phyloP scores from a whole-genome alignment of 2,113 vertebrate genomes.

The Platichthys stellatus region DNA sequence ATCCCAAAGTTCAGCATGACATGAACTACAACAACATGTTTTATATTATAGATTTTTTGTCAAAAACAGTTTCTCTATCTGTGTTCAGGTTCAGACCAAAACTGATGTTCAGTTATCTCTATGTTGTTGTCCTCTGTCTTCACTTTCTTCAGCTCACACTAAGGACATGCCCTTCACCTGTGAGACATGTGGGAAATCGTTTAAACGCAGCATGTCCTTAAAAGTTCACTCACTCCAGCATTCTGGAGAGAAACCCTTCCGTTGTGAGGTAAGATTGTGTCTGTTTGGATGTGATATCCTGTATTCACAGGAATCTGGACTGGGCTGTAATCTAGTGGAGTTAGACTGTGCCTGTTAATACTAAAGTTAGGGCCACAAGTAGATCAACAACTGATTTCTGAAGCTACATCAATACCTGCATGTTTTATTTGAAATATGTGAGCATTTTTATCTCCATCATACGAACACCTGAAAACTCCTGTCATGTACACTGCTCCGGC shows the following conservation, averaged over 20 bases:
- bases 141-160: constrained; percentile 87
- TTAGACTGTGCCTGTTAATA: too few relatives aligned
- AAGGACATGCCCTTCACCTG: constrained; percentile 99
- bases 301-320: neutral
- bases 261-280: constrained; percentile 89
- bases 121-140: neutral
- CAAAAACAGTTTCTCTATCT: neutral
- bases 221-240: constrained; percentile 98
- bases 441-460: too few relatives aligned
- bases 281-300: neutral
- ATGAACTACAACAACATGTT: neutral
- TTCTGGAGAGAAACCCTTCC: constrained; percentile 97
- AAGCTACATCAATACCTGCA: too few relatives aligned
- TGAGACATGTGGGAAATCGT: constrained; percentile 98
- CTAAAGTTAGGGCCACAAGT: too few relatives aligned
- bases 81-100: neutral
- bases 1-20: neutral
- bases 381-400: too few relatives aligned
- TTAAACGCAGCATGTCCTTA: constrained; percentile 99
- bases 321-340: neutral
- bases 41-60: neutral
- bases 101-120: neutral
- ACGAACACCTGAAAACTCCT: too few relatives aligned
- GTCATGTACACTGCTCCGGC: too few relatives aligned
- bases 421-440: too few relatives aligned